These are phyloP conservation scores for Erpornis zantholeuca DNA, from an alignment of 2,113 vertebrate species.

Conservation along the genomic window DNA sequence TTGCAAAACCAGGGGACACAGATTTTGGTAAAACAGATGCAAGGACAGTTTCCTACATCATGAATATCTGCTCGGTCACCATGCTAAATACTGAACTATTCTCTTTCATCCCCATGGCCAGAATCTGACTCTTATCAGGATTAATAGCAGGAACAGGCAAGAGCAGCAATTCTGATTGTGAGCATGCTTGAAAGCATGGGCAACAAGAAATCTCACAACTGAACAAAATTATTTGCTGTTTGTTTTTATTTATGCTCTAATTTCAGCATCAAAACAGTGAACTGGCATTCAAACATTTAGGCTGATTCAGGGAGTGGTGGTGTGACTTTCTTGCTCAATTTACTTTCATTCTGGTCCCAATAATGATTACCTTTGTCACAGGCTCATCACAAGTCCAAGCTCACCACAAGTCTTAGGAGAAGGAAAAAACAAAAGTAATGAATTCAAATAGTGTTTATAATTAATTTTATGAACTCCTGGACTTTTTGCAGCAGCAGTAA, in stretches of 20 bases:
- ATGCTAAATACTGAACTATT: not conserved
- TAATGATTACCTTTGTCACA: not conserved
- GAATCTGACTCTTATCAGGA: not conserved
- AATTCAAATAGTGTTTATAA: not conserved
- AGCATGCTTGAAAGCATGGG: not conserved
- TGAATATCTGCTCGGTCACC: not conserved
- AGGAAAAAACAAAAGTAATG: not conserved
- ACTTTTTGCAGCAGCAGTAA: not conserved
- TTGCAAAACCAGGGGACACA: not conserved
- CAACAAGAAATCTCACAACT: not conserved
- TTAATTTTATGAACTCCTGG: not conserved
- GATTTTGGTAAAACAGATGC: not conserved
- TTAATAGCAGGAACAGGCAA: not conserved
- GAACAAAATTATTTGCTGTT: not conserved
- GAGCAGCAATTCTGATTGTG: not conserved
- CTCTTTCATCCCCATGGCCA: not conserved
- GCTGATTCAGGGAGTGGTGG: not conserved
- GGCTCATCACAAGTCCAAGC: not conserved
- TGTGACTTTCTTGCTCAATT: not conserved
- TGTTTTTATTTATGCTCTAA: not conserved
- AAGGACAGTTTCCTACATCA: not conserved
- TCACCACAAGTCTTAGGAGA: not conserved
- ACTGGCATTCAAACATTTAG: not conserved
- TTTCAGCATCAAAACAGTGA: not conserved
- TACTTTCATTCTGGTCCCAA: not conserved